A percentile compares a stretch with the other conserved stretches of the same genome.
Evolutionary conservation across 2,888 invertebrate genomes (phyloP).

Genomic region (Graphium colonna): DNA sequence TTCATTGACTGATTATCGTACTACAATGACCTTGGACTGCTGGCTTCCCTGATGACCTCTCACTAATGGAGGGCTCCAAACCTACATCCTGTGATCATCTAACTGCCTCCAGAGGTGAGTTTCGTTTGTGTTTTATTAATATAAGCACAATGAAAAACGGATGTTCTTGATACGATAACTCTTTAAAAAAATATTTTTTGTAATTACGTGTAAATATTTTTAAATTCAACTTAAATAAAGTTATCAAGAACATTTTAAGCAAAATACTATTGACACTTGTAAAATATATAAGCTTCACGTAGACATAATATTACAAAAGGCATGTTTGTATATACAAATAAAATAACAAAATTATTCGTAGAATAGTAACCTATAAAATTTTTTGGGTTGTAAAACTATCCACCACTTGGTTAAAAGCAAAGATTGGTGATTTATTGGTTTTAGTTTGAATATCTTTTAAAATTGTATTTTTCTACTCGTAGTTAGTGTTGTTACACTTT

Average conservation of each 20-base stretch:
- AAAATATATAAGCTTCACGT: neutral
- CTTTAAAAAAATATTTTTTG: neutral
- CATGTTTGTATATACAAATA: slow-evolving; percentile 20
- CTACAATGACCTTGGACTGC: slow-evolving; percentile 40
- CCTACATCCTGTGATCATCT: slow-evolving; percentile 58
- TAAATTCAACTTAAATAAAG: neutral
- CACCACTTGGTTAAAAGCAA: too few species aligned
- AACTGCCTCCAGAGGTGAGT: slow-evolving; percentile 63
- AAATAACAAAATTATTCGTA: slow-evolving; percentile 1
- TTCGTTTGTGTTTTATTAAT: slow-evolving; percentile 28
- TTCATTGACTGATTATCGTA: slow-evolving; percentile 17
- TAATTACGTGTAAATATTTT: neutral
- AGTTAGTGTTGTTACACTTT: too few species aligned
- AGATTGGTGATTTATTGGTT: neutral
- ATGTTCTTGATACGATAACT: slow-evolving; percentile 14
- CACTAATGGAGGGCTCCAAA: slow-evolving; percentile 47
- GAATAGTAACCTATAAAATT: neutral
- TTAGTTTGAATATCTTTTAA: too few species aligned
- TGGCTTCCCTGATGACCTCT: slow-evolving; percentile 48
- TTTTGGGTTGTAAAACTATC: neutral
- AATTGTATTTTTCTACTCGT: too few species aligned
- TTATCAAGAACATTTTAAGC: slow-evolving; percentile 8
- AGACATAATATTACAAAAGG: slow-evolving; percentile 5
- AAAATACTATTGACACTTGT: neutral
- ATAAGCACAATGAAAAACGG: neutral